phyloP scores from a whole-genome alignment of 2,888 invertebrate species.

The Mimachlamys varia region DNA sequence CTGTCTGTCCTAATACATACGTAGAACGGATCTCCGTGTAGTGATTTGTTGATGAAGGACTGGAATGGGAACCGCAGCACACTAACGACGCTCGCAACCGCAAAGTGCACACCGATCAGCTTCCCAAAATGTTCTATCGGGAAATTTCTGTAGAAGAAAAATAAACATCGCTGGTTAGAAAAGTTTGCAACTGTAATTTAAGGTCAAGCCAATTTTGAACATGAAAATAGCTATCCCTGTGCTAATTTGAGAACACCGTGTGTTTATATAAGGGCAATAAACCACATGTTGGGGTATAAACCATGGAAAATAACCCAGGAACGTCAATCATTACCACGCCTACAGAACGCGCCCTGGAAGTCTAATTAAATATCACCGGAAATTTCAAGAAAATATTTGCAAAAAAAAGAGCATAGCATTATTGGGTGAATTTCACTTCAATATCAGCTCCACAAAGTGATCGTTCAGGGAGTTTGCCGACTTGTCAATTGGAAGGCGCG shows the following conservation, averaged over 20 bases:
- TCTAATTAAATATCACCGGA: not conserved
- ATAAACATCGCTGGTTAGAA: not conserved
- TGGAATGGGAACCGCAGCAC: conserved; percentile 63
- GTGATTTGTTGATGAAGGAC: conserved; percentile 49
- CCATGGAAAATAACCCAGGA: not conserved
- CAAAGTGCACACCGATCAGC: conserved; percentile 60
- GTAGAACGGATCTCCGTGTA: conserved; percentile 57
- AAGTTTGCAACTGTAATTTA: not conserved
- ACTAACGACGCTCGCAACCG: conserved; percentile 57
- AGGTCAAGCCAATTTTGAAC: not conserved
- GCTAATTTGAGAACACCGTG: not conserved
- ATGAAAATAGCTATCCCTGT: not conserved
- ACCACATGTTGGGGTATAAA: not conserved
- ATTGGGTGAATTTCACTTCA: not conserved
- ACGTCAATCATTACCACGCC: not conserved
- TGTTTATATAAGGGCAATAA: not conserved
- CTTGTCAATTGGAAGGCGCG: not conserved
- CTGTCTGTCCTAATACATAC: conserved; percentile 52
- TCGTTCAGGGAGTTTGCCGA: not conserved
- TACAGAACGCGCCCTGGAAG: not conserved
- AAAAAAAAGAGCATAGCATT: not conserved
- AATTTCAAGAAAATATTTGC: not conserved
- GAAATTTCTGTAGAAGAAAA: conserved; percentile 66
- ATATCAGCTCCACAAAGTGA: not conserved
- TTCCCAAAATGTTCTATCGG: conserved; percentile 71